These are phyloP conservation scores for Abscondita cerata DNA, from an alignment of 2,888 invertebrate genomes.

Conservation along the genomic window DNA sequence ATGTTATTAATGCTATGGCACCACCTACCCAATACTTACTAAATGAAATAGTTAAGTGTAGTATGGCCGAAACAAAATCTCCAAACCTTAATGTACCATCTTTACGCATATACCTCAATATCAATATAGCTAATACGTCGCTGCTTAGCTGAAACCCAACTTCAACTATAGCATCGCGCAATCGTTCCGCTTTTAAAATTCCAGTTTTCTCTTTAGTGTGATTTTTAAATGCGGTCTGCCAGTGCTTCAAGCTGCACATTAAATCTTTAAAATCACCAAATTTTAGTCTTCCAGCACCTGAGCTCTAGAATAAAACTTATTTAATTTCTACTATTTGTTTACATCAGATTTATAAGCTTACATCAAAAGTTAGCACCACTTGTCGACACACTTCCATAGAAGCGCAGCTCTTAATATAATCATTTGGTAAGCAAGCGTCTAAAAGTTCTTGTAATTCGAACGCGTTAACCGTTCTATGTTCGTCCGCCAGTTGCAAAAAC, in stretches of 20 bases:
- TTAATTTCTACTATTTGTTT: too few relatives aligned
- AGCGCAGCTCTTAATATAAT: conserved; percentile 93
- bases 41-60: conserved; percentile 88
- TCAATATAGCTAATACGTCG: conserved; percentile 80
- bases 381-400: conserved; percentile 91
- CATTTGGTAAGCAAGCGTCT: conserved; percentile 90
- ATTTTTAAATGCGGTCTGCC: conserved; percentile 90
- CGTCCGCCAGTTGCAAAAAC: conserved; percentile 88
- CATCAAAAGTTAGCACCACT: conserved; percentile 87
- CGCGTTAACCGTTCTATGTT: conserved; percentile 87
- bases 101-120: conserved; percentile 89
- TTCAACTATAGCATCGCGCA: conserved; percentile 83
- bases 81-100: conserved; percentile 91
- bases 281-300: conserved; percentile 80
- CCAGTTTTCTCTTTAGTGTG: conserved; percentile 92
- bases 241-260: conserved; percentile 88
- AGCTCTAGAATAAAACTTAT: conserved; percentile 65
- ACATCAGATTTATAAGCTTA: too few relatives aligned
- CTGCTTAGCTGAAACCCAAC: conserved; percentile 89
- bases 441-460: conserved; percentile 90
- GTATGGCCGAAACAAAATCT: conserved; percentile 89
- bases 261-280: conserved; percentile 89
- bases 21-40: conserved; percentile 64
- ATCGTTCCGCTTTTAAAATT: conserved; percentile 83
- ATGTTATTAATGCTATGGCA: background rate